Evolutionary conservation across 2,113 vertebrate genomes (phyloP), one percentile per base, ranked within the genome.

Genomic region (Suricata suricatta): DNA sequence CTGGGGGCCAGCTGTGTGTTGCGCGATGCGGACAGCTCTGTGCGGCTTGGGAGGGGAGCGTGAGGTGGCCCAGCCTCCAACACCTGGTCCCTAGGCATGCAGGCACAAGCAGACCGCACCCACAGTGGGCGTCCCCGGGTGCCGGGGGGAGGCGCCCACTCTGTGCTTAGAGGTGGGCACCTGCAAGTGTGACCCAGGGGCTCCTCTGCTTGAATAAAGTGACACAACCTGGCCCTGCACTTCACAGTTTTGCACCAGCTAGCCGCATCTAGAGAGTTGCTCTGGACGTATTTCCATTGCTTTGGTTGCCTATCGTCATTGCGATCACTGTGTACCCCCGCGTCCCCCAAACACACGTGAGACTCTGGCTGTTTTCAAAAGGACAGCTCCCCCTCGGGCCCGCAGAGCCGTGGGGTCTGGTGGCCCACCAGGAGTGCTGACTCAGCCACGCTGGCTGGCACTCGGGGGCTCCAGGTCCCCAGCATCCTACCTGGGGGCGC

Each of bases 401-500:
- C 31, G 27, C 4, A 54, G 64, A 31, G 15, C 9, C 13, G 0
- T 13, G 27, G 47, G 16, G 15, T 4, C 31, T 23, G 3, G 76
- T 0, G 3, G 2, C 5, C 23, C 52, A 19, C 1, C 57, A 29
- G 5, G 16, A 1, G 13, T 41, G 33, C 0, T 15, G 72, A 23
- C 0, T 7, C 6, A 0, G 23, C 47, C 63, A 33, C 19, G 11
- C 27, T 12, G 52, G 60, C 0, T 1, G 2, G 19, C 50, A 57
- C 7, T 0, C 1, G 0, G 16, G 0, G 3, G 41, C 35, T 23
- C 23, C 0, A 16, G 29, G 15, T 0, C 41, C 41, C 5, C 41
- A 5, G 35, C 38, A 52, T 82, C 10, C n/a, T 27, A 52, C 2
- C 1, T 47, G 1, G 38, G 38, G 27, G 35, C 1, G 0, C 1